phyloP scores from a whole-genome alignment of 2,888 invertebrate species.

The Parthenolecanium corni region DNA sequence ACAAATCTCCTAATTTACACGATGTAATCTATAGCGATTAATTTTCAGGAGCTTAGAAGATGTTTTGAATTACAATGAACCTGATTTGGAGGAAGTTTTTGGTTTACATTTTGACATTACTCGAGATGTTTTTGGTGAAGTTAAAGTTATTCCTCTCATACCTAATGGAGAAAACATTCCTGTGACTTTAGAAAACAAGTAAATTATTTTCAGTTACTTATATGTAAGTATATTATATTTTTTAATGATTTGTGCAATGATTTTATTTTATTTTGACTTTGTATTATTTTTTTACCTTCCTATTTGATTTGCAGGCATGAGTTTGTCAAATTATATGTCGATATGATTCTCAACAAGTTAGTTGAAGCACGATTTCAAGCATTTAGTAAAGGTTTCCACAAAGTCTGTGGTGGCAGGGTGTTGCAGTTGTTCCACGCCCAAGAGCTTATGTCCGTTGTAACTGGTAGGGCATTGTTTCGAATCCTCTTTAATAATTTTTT shows the following conservation, averaged over 20 bases:
- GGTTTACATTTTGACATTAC: conserved; percentile 71
- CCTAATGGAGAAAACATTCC: conserved; percentile 61
- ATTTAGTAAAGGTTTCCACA: conserved; percentile 40
- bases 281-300: not conserved
- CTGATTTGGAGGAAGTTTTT: conserved; percentile 78
- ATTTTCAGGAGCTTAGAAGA: conserved; percentile 51
- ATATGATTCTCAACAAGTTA: conserved; percentile 75
- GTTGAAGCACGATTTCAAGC: conserved; percentile 60
- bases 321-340: conserved; percentile 84
- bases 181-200: conserved; percentile 79
- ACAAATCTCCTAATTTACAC: not conserved
- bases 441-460: conserved; percentile 79
- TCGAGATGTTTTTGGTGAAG: conserved; percentile 67
- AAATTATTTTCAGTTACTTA: conserved; percentile 34
- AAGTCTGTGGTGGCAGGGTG: conserved; percentile 79
- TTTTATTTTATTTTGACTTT: not conserved
- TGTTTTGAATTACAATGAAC: conserved; percentile 66
- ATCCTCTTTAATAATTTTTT: not conserved
- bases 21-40: not conserved
- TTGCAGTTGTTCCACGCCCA: conserved; percentile 82
- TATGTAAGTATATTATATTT: conserved; percentile 27
- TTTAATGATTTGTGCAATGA: not conserved
- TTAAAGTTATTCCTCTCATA: conserved; percentile 58
- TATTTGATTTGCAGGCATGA: conserved; percentile 51
- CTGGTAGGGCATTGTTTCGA: conserved; percentile 43